Evolutionary conservation across 2,888 invertebrate genomes (phyloP).

Genomic region (Cylindroiulus punctatus): DNA sequence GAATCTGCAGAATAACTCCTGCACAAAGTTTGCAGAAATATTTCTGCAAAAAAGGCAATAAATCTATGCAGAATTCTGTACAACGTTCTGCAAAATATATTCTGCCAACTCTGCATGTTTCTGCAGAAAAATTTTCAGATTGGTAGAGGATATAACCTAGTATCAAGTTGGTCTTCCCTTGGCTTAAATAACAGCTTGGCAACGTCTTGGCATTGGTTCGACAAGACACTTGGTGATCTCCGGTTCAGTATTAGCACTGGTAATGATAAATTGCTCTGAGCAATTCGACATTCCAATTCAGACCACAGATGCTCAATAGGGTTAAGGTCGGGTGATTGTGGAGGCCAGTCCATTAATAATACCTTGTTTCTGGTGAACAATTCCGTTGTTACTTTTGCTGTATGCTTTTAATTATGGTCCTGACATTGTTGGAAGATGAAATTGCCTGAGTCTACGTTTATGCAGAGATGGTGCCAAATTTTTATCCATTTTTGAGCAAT

Average conservation of each 20-base stretch:
- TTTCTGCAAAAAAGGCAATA: too few relatives aligned
- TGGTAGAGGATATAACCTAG: not conserved
- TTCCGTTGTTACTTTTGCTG: not conserved
- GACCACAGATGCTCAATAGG: not conserved
- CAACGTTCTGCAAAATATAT: too few relatives aligned
- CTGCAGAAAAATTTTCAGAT: too few relatives aligned
- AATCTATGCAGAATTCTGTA: too few relatives aligned
- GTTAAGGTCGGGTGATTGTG: not conserved
- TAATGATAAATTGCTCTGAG: slow-evolving; percentile 9
- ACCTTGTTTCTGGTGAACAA: not conserved
- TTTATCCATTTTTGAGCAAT: not conserved
- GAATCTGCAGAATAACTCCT: too few relatives aligned
- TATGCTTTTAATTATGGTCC: not conserved
- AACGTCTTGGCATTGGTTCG: not conserved
- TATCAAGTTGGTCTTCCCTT: not conserved
- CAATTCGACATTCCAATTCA: not conserved
- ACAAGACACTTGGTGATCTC: not conserved
- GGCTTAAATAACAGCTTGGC: not conserved
- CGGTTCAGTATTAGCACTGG: not conserved
- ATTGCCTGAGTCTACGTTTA: not conserved
- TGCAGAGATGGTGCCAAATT: not conserved
- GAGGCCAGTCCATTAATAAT: not conserved
- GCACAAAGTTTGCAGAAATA: too few relatives aligned
- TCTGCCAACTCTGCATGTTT: too few relatives aligned
- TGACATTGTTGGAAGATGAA: not conserved